Evolutionary conservation across 2,797 vertebrate species (phyloP), one percentile per base, ranked within the genome.

Genomic region (Pogoniulus pusillus): DNA sequence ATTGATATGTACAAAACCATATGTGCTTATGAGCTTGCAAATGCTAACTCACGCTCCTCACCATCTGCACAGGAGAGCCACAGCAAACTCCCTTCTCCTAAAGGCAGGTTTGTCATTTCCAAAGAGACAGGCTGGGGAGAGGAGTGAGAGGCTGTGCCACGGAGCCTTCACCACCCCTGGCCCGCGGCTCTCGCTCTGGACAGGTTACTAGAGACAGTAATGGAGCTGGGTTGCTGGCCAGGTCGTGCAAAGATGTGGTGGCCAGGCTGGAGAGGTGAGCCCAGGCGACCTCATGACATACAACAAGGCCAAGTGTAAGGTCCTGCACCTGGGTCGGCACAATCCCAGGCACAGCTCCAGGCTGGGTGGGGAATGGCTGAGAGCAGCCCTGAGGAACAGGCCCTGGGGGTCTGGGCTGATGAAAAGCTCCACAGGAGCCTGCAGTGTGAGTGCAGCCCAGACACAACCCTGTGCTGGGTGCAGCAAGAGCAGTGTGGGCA

Each of bases 1-100:
- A 95, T 93, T 96, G 94, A 76, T 94, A 96, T 92, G 71, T 89
- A 93, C 76, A 95, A 97, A 97, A 96, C 78, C 95, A 85, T 93
- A 94, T 96, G 87, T 93, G 81, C 90, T 87, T 95, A 91, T 90
- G 93, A 90, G 71, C 81, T 96, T 95, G 85, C 90, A 96, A 97
- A 97, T 95, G 94, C 77, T 96, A 95, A 93, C 66, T 96, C 89
- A 93, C 6, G 6, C 84, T 96, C 94, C 81, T 89, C 81, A 90
- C 93, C 90, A 95, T 94, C 95, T 96, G 81, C 69, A 92, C 89
- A 78, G 70, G 91, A 95, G 95, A 93, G 6, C 10, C 53, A 64
- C 82, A 87, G 87, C 84, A 93, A 95, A 95, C 96, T 94, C 93
- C 80, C 78, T 94, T 96, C 96, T 89, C 60, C 87, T 93, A 89